Base-by-base conservation (phyloP, 1,140 invertebrate genomes). In the Drosophila sulfurigaster region DNA sequence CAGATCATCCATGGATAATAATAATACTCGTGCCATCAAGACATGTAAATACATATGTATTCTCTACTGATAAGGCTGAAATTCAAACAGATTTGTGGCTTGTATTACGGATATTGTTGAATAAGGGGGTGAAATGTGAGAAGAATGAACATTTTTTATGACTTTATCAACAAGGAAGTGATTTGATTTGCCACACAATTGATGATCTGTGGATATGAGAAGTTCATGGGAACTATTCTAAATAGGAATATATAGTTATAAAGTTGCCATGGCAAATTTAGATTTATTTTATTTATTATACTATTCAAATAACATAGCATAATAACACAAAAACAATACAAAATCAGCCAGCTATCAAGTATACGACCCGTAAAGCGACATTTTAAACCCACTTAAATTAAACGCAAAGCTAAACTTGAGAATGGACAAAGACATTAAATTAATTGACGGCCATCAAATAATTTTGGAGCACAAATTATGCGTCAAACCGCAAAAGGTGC, bases 361-460 rank as follows among this genome's bases (percentile, higher is more conserved):
- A 62, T 57, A 20, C 52, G 11, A 43, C 30, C 35, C 41, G n/a
- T 10, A 13, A 63, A 16, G n/a, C 8, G 13, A 35, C 51, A 54
- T 35, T 54, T 65, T n/a, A 16, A 43, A 13, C 28, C 43, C 56
- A 67, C 45, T 56, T 52, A 64, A 62, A 45, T 58, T 25, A 38
- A 67, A 38, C 54, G 25, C 20, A 56, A 76, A 52, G 5, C 45
- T 15, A 41, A 70, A 73, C 75, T 75, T 81, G 67, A 79, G 80
- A 78, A 79, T 87, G 64, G 75, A 71, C 57, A 73, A 76, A 64
- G 45, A 57, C 71, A 91, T 91, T 85, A 91, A 91, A 82, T 88
- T 91, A 91, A 91, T 91, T 76, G 88, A 41, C n/a, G 79, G 63
- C 81, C 88, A 75, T 87, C 79, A 88, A 91, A 91, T 91, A 85